These are phyloP conservation scores for Heliconius nattereri DNA, from an alignment of 1,140 invertebrate genomes.

Conservation along the genomic window DNA sequence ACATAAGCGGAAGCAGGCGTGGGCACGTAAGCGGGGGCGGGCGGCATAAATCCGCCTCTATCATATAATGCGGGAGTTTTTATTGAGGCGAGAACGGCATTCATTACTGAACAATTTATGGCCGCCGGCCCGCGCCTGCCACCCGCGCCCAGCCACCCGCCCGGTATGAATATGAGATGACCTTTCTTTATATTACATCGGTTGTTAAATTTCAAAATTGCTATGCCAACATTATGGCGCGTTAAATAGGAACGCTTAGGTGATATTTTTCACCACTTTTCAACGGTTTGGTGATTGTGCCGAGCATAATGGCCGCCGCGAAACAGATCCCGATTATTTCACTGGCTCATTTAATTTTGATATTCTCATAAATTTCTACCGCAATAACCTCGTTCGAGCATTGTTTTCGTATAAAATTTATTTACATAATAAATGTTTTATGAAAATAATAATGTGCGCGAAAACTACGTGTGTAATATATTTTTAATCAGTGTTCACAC, in stretches of 20 bases:
- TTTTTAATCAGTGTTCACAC: neutral
- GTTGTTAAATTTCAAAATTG: slow-evolving; percentile 49
- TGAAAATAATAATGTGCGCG: neutral
- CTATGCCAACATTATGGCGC: slow-evolving; percentile 30
- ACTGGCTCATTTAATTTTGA: slow-evolving; percentile 11
- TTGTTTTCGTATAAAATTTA: neutral
- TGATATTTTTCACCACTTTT: slow-evolving; percentile 29
- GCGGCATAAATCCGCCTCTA: slow-evolving; percentile 51
- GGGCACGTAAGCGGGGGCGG: neutral
- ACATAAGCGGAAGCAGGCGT: neutral
- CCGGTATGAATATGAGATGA: slow-evolving; percentile 59
- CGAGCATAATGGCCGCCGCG: slow-evolving; percentile 1
- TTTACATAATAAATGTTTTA: neutral
- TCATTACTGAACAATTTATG: slow-evolving; percentile 63
- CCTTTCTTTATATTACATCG: slow-evolving; percentile 53
- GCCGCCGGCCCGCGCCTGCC: slow-evolving; percentile 23
- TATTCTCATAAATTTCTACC: slow-evolving; percentile 14
- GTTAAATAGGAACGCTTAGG: slow-evolving; percentile 29
- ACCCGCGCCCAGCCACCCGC: slow-evolving; percentile 12
- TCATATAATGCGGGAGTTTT: slow-evolving; percentile 58
- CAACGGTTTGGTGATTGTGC: slow-evolving; percentile 12
- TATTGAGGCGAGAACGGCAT: slow-evolving; percentile 64
- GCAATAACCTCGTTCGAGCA: neutral
- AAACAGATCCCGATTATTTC: slow-evolving; percentile 12
- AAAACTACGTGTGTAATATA: neutral